Percentiles rank a stretch among this genome's conserved stretches.
phyloP scores from a whole-genome alignment of 2,113 vertebrate genomes.

The Melanerpes aurifrons region DNA sequence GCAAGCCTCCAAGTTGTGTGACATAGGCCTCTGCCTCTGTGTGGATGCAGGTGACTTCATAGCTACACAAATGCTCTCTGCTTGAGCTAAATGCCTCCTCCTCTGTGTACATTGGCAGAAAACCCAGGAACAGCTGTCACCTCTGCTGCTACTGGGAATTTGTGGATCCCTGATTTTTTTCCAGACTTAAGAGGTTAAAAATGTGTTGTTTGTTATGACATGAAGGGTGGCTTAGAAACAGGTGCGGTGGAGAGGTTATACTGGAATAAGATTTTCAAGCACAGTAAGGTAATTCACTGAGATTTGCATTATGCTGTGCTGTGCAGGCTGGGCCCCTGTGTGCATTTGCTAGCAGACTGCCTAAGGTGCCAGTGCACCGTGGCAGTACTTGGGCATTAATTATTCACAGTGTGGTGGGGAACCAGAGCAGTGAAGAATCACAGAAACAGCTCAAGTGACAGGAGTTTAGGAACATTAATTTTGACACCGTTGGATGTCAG shows the following conservation, averaged over 20 bases:
- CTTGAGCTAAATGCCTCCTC: slow-evolving; percentile 8
- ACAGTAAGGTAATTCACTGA: neutral
- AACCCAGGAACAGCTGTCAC: slow-evolving; percentile 1
- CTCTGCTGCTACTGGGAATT: slow-evolving; percentile 2
- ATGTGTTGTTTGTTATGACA: neutral
- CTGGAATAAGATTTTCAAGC: neutral
- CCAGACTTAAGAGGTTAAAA: slow-evolving; percentile 9
- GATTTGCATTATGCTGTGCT: neutral
- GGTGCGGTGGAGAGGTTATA: neutral
- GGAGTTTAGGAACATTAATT: neutral
- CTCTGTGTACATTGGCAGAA: neutral
- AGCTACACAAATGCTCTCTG: neutral
- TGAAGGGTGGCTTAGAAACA: neutral
- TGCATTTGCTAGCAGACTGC: neutral
- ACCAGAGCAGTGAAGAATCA: neutral
- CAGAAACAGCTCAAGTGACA: neutral
- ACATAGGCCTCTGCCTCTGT: neutral
- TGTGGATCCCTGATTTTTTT: neutral
- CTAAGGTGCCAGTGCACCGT: neutral
- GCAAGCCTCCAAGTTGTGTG: neutral
- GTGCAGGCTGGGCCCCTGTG: neutral
- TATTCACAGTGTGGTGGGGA: neutral
- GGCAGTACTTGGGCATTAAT: neutral
- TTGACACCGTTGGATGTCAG: neutral
- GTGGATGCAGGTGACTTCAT: neutral